Percentiles rank a stretch among this genome's conserved stretches.
These are phyloP conservation scores for Eupithecia exiguata DNA, from an alignment of 2,888 invertebrate genomes.

Conservation along the genomic window DNA sequence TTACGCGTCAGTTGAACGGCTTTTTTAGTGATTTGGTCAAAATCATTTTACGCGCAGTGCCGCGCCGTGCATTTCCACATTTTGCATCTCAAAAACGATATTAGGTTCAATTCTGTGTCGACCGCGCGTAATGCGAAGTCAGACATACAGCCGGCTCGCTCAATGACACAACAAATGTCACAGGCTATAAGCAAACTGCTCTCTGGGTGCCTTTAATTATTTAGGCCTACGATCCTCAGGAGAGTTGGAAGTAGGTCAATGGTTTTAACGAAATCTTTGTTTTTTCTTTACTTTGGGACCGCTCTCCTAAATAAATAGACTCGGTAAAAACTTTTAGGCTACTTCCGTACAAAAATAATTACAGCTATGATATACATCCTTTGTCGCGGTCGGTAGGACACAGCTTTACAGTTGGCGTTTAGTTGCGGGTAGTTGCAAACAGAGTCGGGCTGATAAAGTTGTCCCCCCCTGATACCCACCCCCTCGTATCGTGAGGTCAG, in stretches of 20 bases:
- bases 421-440: slow-evolving; percentile 7
- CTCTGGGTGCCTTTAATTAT: slow-evolving; percentile 6
- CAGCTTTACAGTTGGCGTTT: neutral
- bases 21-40: too few relatives aligned
- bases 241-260: slow-evolving; percentile 8
- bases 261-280: slow-evolving; percentile 5
- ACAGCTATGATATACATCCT: neutral
- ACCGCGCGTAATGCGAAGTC: neutral
- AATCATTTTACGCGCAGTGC: too few relatives aligned
- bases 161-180: neutral
- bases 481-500: neutral
- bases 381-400: slow-evolving; percentile 2
- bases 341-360: neutral
- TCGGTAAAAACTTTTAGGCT: neutral
- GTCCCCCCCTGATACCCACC: neutral
- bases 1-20: too few relatives aligned
- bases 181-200: neutral
- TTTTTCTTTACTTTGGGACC: slow-evolving; percentile 3
- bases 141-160: neutral
- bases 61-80: neutral
- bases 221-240: slow-evolving; percentile 5
- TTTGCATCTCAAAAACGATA: slow-evolving; percentile 13
- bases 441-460: slow-evolving; percentile 19
- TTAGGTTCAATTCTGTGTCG: slow-evolving; percentile 15
- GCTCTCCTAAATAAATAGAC: slow-evolving; percentile 4